These are phyloP conservation scores for Drosophila baimaii DNA, from an alignment of 1,140 invertebrate species.

Conservation along the genomic window DNA sequence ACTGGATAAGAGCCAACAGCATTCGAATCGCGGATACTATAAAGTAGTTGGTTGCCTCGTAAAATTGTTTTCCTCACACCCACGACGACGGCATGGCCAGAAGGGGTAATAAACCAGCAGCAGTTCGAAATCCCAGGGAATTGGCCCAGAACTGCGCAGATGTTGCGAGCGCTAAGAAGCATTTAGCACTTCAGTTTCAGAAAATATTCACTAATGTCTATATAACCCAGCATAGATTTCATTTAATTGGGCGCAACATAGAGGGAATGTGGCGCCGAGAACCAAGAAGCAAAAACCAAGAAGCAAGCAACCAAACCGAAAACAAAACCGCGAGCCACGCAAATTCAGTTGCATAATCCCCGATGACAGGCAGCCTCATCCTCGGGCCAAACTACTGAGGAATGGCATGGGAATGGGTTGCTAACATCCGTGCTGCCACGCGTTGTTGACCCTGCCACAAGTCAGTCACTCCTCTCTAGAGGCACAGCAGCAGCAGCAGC, in stretches of 20 bases:
- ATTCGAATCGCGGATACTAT: constrained; percentile 65
- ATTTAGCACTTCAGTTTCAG: constrained; percentile 66
- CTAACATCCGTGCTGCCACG: constrained; percentile 55
- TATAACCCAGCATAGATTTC: constrained; percentile 44
- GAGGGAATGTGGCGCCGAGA: constrained; percentile 32
- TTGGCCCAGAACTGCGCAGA: constrained; percentile 60
- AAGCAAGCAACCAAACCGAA: background rate
- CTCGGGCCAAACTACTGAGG: constrained; percentile 18
- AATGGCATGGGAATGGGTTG: constrained; percentile 29
- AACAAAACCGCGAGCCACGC: constrained; percentile 21
- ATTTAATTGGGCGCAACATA: constrained; percentile 63
- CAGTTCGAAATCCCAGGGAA: constrained; percentile 12
- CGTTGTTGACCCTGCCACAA: constrained; percentile 75
- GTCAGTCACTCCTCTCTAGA: constrained; percentile 20
- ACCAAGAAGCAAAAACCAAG: background rate
- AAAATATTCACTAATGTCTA: constrained; percentile 60
- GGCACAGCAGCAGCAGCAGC: constrained; percentile 25
- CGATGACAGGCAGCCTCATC: constrained; percentile 64
- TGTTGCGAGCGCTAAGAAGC: constrained; percentile 37
- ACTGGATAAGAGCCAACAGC: constrained; percentile 62
- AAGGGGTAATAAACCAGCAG: constrained; percentile 68
- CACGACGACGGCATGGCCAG: constrained; percentile 29
- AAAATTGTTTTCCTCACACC: constrained; percentile 71
- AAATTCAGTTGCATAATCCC: constrained; percentile 70
- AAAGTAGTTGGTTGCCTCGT: constrained; percentile 71